Conservation (phyloP, 2,797 vertebrate species). For the Cossypha polioptera region DNA sequence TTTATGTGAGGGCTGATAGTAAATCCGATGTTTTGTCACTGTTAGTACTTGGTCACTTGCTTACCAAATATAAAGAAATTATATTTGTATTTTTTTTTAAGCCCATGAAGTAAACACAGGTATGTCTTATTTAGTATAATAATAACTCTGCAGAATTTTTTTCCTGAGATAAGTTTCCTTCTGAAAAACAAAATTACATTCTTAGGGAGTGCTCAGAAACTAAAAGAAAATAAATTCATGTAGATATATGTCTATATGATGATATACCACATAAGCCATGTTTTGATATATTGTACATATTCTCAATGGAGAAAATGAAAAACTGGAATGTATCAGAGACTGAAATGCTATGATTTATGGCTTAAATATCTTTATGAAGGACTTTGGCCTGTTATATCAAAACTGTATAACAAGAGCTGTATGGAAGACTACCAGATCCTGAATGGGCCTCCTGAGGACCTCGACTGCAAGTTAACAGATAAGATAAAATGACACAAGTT, state of each 20-base stretch:
- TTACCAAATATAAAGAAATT: background rate
- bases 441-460: background rate
- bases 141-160: background rate
- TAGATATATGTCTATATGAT: background rate
- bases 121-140: background rate
- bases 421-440: background rate
- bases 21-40: background rate
- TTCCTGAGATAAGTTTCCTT: background rate
- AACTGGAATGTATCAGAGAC: background rate
- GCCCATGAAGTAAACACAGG: background rate
- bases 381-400: background rate
- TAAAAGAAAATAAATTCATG: background rate
- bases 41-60: background rate
- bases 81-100: background rate
- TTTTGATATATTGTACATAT: accelerated
- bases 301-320: background rate
- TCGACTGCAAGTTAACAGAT: accelerated
- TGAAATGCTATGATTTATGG: background rate
- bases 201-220: background rate
- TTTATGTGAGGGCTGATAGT: background rate
- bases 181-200: background rate
- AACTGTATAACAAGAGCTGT: background rate
- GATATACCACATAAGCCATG: background rate
- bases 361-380: background rate
- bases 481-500: background rate